A percentile compares a stretch with the other conserved stretches of the same genome.
Conservation (phyloP, 2,888 invertebrate species). For the Perizoma flavofasciatum region DNA sequence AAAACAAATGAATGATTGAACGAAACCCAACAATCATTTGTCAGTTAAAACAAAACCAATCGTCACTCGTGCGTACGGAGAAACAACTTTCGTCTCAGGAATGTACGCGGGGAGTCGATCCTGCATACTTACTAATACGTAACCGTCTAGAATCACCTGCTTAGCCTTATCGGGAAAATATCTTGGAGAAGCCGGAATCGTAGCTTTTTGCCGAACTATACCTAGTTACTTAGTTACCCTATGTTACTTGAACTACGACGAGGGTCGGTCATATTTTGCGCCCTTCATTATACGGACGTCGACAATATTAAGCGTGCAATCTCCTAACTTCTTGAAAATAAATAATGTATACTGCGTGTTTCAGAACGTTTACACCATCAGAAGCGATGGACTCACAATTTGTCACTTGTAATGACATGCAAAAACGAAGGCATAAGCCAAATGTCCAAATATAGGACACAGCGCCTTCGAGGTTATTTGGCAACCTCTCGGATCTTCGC, state of each 20-base stretch:
- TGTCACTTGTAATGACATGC: no score
- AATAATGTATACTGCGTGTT: no score
- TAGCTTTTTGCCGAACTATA: not conserved
- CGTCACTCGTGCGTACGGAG: slow-evolving; percentile 66
- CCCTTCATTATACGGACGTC: no score
- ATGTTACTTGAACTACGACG: slow-evolving; percentile 7
- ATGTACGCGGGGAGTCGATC: slow-evolving; percentile 65
- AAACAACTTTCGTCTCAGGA: slow-evolving; percentile 69
- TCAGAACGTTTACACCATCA: no score
- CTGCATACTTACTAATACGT: slow-evolving; percentile 22
- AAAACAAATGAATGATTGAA: slow-evolving; percentile 3
- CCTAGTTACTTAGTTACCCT: not conserved
- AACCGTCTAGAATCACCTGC: slow-evolving; percentile 4
- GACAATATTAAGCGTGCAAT: no score
- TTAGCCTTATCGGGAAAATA: not conserved
- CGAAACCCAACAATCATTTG: slow-evolving; percentile 11
- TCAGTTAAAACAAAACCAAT: slow-evolving; percentile 26
- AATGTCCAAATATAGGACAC: no score
- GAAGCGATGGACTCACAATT: no score
- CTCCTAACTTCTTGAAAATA: no score
- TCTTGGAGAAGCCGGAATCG: not conserved
- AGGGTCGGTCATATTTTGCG: no score
- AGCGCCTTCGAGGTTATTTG: no score
- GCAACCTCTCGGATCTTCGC: no score
- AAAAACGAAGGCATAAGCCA: no score